Conservation (phyloP, 1,140 invertebrate genomes). For the Helicoverpa zea region DNA sequence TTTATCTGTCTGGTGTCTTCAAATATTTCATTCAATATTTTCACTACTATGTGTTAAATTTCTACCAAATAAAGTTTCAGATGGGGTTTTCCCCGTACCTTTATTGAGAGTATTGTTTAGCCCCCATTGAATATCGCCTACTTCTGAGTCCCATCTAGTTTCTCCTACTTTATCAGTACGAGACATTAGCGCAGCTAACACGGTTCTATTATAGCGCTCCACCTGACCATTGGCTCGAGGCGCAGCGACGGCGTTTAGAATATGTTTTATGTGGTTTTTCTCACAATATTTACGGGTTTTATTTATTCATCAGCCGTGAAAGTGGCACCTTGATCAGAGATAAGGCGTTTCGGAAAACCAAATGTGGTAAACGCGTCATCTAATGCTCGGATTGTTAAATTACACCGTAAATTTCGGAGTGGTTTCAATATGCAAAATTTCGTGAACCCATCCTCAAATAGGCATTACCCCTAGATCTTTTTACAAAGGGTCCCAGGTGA, state of each 20-base stretch:
- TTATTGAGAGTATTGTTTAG: constrained; percentile 24
- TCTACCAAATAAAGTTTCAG: neutral
- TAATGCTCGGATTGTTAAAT: neutral
- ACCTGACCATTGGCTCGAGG: constrained; percentile 64
- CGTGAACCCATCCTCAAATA: constrained; percentile 33
- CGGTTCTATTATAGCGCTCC: constrained; percentile 47
- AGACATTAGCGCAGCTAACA: constrained; percentile 46
- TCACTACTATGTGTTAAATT: neutral
- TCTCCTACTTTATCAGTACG: constrained; percentile 15
- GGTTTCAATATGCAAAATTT: neutral
- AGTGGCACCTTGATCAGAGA: constrained; percentile 6
- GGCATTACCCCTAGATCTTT: neutral
- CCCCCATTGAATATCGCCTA: constrained; percentile 39
- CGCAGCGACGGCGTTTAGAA: constrained; percentile 58
- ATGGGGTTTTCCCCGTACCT: constrained; percentile 9
- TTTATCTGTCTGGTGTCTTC: neutral
- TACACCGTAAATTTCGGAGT: neutral
- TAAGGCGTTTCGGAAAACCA: neutral
- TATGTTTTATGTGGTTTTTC: constrained; percentile 51
- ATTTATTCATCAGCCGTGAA: neutral
- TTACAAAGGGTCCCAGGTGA: neutral
- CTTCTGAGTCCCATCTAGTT: constrained; percentile 12
- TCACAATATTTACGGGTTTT: neutral
- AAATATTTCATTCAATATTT: constrained; percentile 10
- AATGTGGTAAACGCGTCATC: neutral